Conservation (phyloP, 1,140 invertebrate species). For the Formica selysi region DNA sequence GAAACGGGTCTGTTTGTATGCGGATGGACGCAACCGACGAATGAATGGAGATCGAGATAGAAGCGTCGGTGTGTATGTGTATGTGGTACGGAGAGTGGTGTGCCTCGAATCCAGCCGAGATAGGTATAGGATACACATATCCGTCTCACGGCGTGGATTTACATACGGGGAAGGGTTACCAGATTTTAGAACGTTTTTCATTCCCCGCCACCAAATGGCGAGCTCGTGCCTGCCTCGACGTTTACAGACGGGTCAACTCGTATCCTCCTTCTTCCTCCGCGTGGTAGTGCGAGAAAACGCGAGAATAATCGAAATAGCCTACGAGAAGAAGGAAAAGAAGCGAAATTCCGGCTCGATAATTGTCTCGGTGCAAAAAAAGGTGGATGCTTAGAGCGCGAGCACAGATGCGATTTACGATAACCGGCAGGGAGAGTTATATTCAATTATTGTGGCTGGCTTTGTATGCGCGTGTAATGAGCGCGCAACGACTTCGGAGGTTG, state of each 20-base stretch:
- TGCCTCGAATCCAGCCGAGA: slow-evolving; percentile 43
- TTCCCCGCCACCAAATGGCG: slow-evolving; percentile 33
- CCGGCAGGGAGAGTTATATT: slow-evolving; percentile 26
- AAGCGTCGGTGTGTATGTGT: not conserved
- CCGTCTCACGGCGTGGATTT: slow-evolving; percentile 56
- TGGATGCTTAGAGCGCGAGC: not conserved
- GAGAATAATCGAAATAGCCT: not conserved
- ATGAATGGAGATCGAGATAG: slow-evolving; percentile 40
- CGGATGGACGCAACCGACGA: slow-evolving; percentile 21
- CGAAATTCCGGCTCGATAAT: slow-evolving; percentile 46
- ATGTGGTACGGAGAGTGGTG: too few species aligned
- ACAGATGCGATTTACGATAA: slow-evolving; percentile 37
- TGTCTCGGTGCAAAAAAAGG: slow-evolving; percentile 11
- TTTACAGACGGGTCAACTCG: slow-evolving; percentile 34
- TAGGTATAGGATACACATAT: slow-evolving; percentile 50
- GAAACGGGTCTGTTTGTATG: slow-evolving; percentile 59
- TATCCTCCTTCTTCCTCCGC: not conserved
- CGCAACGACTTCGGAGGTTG: slow-evolving; percentile 36
- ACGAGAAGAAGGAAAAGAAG: not conserved
- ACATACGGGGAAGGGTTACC: slow-evolving; percentile 53
- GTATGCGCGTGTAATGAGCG: slow-evolving; percentile 58
- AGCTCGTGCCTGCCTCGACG: slow-evolving; percentile 26
- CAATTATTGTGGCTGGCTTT: slow-evolving; percentile 51
- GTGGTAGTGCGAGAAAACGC: not conserved
- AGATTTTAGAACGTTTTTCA: slow-evolving; percentile 64